Percentiles rank a stretch among this genome's conserved stretches.
These are phyloP conservation scores for Ariopsis seemanni DNA, from an alignment of 2,113 vertebrate species.

Conservation along the genomic window DNA sequence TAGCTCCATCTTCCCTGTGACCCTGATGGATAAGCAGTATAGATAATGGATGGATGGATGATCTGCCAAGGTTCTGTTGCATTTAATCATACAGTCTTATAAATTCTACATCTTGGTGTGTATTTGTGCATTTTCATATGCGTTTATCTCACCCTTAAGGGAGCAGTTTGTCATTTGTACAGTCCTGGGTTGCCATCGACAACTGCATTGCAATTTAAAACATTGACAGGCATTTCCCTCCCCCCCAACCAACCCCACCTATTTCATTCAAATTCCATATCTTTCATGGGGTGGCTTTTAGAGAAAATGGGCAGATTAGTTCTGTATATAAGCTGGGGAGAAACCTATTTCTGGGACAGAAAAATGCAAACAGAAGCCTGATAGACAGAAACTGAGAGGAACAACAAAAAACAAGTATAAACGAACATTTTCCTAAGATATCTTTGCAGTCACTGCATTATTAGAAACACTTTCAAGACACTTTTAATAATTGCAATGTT, in stretches of 20 bases:
- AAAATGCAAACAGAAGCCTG: not conserved
- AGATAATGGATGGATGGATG: too few relatives aligned
- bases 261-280: constrained; percentile 2
- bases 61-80: not conserved
- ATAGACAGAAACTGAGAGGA: not conserved
- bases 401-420: too few relatives aligned
- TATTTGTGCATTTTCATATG: not conserved
- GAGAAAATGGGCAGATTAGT: not conserved
- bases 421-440: not conserved
- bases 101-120: constrained; percentile 8
- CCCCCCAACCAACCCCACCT: not conserved
- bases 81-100: not conserved
- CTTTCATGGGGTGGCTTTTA: not conserved
- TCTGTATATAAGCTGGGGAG: not conserved
- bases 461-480: not conserved
- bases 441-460: not conserved
- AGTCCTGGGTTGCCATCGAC: not conserved
- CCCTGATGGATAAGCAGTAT: too few relatives aligned
- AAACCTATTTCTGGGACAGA: not conserved
- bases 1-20: too few relatives aligned
- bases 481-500: not conserved
- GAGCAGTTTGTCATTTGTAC: not conserved
- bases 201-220: not conserved
- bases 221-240: not conserved
- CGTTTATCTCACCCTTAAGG: not conserved